Conservation (phyloP, 2,113 vertebrate species). For the Cephalopholis sonnerati region DNA sequence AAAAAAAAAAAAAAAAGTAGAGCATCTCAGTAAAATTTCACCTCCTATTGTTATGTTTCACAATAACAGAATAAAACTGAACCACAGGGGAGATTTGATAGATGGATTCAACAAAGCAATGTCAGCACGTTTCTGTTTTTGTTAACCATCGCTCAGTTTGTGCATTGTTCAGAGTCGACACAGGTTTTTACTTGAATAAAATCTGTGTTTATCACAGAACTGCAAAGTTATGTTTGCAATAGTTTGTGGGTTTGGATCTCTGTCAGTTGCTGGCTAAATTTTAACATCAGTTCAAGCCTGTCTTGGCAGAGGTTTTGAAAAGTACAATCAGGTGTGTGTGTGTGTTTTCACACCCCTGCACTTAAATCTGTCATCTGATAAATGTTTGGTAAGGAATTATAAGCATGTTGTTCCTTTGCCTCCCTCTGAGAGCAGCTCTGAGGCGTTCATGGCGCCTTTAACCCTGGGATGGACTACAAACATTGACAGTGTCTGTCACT, state of each 20-base stretch:
- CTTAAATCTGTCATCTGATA: neutral
- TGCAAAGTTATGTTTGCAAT: neutral
- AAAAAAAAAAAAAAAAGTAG: slow-evolving; percentile 2
- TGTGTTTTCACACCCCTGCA: too few species aligned
- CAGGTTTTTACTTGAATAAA: neutral
- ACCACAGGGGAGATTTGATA: neutral
- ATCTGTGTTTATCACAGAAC: neutral
- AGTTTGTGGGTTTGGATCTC: neutral
- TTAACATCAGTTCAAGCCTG: neutral
- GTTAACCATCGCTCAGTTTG: neutral
- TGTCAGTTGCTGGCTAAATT: neutral
- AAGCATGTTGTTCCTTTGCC: too few species aligned
- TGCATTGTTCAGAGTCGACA: neutral
- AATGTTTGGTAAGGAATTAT: too few species aligned
- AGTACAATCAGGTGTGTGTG: neutral
- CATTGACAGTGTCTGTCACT: neutral
- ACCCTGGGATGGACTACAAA: neutral
- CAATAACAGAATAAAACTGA: slow-evolving; percentile 2
- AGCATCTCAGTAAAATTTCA: slow-evolving; percentile 8
- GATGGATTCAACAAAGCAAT: neutral
- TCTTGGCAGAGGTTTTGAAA: neutral
- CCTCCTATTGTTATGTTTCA: slow-evolving; percentile 22
- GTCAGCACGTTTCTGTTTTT: neutral
- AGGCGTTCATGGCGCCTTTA: neutral
- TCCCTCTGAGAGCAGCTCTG: neutral